phyloP scores from a whole-genome alignment of 2,797 vertebrate genomes.

The Lemur catta region DNA sequence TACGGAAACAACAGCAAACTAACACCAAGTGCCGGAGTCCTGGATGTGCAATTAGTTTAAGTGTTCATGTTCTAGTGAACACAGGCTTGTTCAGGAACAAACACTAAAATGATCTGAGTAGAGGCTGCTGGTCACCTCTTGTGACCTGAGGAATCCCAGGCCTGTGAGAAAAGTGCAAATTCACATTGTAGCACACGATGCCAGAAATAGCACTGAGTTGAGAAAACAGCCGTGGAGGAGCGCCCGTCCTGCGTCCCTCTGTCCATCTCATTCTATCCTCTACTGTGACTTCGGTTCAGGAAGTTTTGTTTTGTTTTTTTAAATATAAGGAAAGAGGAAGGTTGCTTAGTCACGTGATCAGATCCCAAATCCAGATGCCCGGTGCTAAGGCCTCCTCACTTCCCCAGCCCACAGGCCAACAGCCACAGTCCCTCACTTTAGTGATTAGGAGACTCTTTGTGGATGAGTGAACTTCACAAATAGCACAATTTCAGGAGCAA shows the following conservation, averaged over 20 bases:
- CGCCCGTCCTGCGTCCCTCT: conserved; percentile 46
- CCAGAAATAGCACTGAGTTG: conserved; percentile 82
- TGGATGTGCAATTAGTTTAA: conserved; percentile 85
- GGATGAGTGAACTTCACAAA: conserved; percentile 72
- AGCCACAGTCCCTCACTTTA: conserved; percentile 26
- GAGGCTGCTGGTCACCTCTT: conserved; percentile 76
- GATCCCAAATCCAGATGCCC: conserved; percentile 39
- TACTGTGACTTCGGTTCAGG: conserved; percentile 80
- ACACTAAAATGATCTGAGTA: conserved; percentile 78
- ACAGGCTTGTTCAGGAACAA: conserved; percentile 81
- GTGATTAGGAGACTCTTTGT: conserved; percentile 73
- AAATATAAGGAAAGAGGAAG: conserved; percentile 53
- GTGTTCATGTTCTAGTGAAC: conserved; percentile 89
- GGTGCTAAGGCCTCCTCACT: background rate
- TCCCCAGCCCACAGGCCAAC: background rate
- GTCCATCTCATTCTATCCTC: conserved; percentile 71
- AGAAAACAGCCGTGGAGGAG: conserved; percentile 67
- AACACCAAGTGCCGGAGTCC: conserved; percentile 81
- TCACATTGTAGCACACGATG: conserved; percentile 78
- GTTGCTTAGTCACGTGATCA: conserved; percentile 68
- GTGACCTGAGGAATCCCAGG: conserved; percentile 49
- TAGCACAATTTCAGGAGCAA: conserved; percentile 68
- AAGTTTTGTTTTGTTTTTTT: background rate
- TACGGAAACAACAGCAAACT: conserved; percentile 77
- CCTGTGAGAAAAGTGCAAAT: conserved; percentile 65